Base-by-base conservation (phyloP, 2,797 vertebrate genomes). In the Acestrorhynchus altus region DNA sequence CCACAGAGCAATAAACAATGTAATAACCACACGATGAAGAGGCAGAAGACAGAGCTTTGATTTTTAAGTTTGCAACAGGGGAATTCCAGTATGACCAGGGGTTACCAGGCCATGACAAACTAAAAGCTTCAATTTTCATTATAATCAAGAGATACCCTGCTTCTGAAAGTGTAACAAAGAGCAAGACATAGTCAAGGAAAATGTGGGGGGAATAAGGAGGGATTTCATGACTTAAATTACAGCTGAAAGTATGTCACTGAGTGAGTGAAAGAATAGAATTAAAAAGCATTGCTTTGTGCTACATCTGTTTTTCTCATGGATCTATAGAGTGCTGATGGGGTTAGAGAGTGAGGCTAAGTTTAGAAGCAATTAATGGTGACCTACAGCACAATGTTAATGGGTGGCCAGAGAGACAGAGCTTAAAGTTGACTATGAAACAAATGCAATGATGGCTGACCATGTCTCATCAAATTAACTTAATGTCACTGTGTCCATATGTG, bases 361-460 rank as follows among this genome's bases (percentile, higher is more conserved):
- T 88, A 90, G 87, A 78, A 79, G 79, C 86, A 90, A 89, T 90
- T 88, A 89, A 80, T 63, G 35, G 85, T 59, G 75, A 81, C 79
- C 70, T 78, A 84, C 85, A 82, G 82, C 51, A 83, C 44, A 69
- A 67, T 70, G 70, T 70, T 74, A 70, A 85, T 87, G 73, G 78
- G 44, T 28, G 24, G 52, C 4, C 3, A 24, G 20, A 57, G 54
- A 59, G 28, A 60, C 3, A 16, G 8, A 5, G 57, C 15, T 8
- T 13, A 60, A 4, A n/a, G 15, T 16, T 16, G 57, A 35, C 57
- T 13, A 35, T 60, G 13, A 59, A 7, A 28, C 56, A 16, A 57
- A 57, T 22, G 5, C 54, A 57, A 24, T 28, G 4, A 10, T 4
- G 22, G 11, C 22, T 4, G n/a, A 8, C 20, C 13, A 22, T 24